These are phyloP conservation scores for Sardinella longiceps DNA, from an alignment of 2,797 vertebrate species.

Conservation along the genomic window DNA sequence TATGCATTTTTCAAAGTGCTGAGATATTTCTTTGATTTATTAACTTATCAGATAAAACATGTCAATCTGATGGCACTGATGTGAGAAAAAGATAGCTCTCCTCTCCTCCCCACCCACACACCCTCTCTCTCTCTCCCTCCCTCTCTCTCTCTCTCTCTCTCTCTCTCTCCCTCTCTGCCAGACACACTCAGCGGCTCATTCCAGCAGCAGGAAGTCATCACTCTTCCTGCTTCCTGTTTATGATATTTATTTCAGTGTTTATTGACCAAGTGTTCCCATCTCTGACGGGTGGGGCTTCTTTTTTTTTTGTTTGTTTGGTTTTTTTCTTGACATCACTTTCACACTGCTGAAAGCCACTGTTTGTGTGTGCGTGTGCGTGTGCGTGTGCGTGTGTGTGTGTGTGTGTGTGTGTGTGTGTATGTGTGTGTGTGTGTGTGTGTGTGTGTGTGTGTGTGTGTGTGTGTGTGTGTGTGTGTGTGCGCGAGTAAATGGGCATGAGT, in stretches of 20 bases:
- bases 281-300: neutral
- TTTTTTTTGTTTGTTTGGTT: neutral
- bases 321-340: constrained; percentile 6
- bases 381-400: neutral
- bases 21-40: neutral
- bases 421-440: neutral
- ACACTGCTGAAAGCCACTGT: neutral
- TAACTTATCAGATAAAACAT: neutral
- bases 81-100: neutral
- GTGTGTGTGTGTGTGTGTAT: neutral
- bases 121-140: neutral
- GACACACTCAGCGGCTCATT: neutral
- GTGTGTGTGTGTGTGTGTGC: neutral
- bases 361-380: neutral
- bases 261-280: constrained; percentile 18
- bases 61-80: neutral
- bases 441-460: neutral
- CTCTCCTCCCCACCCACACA: too few relatives aligned
- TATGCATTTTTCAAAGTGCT: neutral
- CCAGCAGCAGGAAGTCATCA: constrained; percentile 10
- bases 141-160: neutral
- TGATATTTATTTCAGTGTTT: constrained; percentile 22
- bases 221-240: constrained; percentile 22
- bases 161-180: neutral
- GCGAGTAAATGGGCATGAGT: too few relatives aligned